phyloP scores from a whole-genome alignment of 2,797 vertebrate genomes.

The Pseudopleuronectes americanus region DNA sequence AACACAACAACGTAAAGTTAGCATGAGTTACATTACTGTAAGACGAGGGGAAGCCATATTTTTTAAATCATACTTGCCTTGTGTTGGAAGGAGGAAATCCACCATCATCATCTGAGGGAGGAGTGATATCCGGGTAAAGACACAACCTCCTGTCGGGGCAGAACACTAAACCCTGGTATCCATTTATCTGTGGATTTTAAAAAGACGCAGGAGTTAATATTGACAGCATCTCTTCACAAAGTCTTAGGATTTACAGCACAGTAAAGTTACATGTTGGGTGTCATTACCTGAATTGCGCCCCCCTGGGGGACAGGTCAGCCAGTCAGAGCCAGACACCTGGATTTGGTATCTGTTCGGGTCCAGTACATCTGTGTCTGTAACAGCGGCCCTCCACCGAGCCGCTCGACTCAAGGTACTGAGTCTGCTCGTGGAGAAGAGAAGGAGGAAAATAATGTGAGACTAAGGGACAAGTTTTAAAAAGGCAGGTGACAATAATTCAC shows the following conservation, averaged over 20 bases:
- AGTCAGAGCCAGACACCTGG: constrained; percentile 80
- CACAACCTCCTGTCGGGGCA: constrained; percentile 84
- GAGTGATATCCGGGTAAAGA: constrained; percentile 56
- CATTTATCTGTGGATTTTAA: constrained; percentile 75
- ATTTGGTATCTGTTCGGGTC: constrained; percentile 81
- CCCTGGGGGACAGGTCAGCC: constrained; percentile 85
- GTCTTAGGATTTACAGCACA: no score
- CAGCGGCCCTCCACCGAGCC: constrained; percentile 78
- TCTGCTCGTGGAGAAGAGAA: constrained; percentile 22
- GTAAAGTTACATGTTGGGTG: no score
- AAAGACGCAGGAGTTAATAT: no score
- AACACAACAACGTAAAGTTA: not conserved
- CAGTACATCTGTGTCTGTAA: constrained; percentile 86
- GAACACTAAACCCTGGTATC: constrained; percentile 78
- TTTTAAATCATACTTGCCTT: constrained; percentile 46
- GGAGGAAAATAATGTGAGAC: not conserved
- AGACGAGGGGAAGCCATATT: not conserved
- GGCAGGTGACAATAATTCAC: not conserved
- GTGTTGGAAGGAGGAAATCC: constrained; percentile 13
- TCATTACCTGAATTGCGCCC: constrained; percentile 75
- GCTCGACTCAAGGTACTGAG: not conserved
- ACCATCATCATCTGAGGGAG: constrained; percentile 27
- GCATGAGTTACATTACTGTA: fast-evolving
- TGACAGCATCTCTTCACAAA: no score
- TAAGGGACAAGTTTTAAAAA: not conserved